Percentiles rank a stretch among this genome's conserved stretches.
phyloP scores from a whole-genome alignment of 2,888 invertebrate species.

The Pachycephus smyrnensis region DNA sequence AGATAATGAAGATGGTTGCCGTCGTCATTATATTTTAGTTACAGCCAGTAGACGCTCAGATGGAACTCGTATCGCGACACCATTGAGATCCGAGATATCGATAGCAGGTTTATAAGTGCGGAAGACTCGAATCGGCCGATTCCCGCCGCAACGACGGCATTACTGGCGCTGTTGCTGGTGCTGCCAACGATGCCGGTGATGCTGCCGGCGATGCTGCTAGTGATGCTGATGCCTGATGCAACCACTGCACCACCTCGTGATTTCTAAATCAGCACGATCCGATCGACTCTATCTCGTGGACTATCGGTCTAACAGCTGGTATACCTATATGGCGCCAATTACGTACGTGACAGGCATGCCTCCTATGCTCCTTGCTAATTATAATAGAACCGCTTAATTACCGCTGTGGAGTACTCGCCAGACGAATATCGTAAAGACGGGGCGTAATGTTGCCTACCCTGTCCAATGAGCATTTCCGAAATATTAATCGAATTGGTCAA shows the following conservation, averaged over 20 bases:
- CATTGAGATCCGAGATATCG: neutral
- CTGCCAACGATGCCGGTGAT: too few relatives aligned
- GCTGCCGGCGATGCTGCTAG: neutral
- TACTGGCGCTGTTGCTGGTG: neutral
- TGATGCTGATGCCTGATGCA: neutral
- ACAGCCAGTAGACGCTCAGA: neutral
- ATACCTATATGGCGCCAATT: slow-evolving; percentile 40
- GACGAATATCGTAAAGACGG: neutral
- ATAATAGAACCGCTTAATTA: slow-evolving; percentile 50
- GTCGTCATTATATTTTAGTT: slow-evolving; percentile 6
- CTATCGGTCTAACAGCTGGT: slow-evolving; percentile 14
- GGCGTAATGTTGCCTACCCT: neutral
- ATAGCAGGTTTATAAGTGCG: slow-evolving; percentile 1
- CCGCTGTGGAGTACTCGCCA: slow-evolving; percentile 7
- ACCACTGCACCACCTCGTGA: slow-evolving; percentile 20
- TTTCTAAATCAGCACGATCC: slow-evolving; percentile 31
- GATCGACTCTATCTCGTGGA: slow-evolving; percentile 9
- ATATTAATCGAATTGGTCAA: neutral
- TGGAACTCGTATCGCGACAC: slow-evolving; percentile 1
- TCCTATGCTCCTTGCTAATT: slow-evolving; percentile 42
- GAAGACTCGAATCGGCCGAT: slow-evolving; percentile 1
- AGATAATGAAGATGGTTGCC: slow-evolving; percentile 3
- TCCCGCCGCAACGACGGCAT: neutral
- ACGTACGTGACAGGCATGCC: slow-evolving; percentile 40
- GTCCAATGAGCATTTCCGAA: neutral